Evolutionary conservation across 2,113 vertebrate genomes (phyloP).

Genomic region (Heterochromis multidens): DNA sequence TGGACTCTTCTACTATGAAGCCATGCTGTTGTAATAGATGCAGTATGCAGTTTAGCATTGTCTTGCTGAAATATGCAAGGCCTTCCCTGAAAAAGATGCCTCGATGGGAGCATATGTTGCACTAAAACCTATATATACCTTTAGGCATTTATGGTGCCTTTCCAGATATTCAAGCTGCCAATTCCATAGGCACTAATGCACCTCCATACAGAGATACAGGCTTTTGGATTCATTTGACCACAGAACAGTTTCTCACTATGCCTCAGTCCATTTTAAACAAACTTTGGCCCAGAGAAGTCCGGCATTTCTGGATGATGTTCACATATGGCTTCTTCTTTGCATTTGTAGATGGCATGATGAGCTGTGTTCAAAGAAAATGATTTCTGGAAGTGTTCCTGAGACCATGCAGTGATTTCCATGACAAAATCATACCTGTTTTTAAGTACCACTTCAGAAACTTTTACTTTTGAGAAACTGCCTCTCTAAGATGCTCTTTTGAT

Average conservation of each 20-base stretch:
- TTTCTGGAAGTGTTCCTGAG: background rate
- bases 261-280: background rate
- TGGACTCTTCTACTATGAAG: background rate
- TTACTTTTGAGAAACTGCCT: no score
- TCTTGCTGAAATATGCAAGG: background rate
- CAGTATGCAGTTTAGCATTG: background rate
- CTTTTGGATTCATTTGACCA: background rate
- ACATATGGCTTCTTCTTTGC: background rate
- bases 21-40: background rate
- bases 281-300: background rate
- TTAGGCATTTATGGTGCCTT: background rate
- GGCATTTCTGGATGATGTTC: background rate
- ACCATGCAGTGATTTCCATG: background rate
- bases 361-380: background rate
- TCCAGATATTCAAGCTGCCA: background rate
- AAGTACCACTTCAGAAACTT: no score
- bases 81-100: background rate
- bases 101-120: background rate
- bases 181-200: background rate
- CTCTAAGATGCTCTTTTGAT: no score
- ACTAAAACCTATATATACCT: background rate
- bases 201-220: background rate
- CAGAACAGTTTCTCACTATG: no score
- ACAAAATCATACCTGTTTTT: background rate
- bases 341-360: background rate